Conservation (phyloP, 2,113 vertebrate species). For the Oreochromis aureus region DNA sequence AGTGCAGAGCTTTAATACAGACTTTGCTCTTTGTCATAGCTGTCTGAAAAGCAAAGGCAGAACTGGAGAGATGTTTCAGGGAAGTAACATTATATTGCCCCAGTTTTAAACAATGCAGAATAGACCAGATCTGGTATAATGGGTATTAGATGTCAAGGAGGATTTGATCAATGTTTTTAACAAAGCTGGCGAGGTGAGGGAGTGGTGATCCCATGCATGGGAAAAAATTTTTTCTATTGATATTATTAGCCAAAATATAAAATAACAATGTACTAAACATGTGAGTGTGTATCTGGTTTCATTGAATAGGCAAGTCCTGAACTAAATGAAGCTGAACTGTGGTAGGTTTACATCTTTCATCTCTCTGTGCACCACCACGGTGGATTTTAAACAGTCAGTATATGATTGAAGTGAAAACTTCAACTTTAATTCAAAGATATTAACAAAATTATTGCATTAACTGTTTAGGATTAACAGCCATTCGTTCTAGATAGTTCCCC, state of each 20-base stretch:
- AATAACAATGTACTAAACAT: not conserved
- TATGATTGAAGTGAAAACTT: not conserved
- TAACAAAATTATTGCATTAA: accelerated
- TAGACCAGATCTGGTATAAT: not conserved
- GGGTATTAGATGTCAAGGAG: constrained; percentile 23
- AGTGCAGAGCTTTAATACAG: not conserved
- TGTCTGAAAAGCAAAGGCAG: not conserved
- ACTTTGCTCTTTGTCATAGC: not conserved
- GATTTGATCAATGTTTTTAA: not conserved
- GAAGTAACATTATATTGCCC: not conserved
- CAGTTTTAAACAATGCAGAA: not conserved
- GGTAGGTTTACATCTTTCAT: not conserved
- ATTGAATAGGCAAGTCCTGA: not conserved
- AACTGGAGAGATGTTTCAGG: not conserved
- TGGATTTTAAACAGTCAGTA: not conserved
- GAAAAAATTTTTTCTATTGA: not conserved
- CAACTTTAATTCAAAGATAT: not conserved
- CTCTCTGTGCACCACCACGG: not conserved
- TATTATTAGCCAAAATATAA: not conserved
- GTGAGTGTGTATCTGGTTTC: not conserved
- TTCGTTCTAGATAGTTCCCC: accelerated
- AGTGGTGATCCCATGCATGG: not conserved
- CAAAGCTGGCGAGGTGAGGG: not conserved
- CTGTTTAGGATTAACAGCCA: not conserved
- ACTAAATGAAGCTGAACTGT: not conserved